Conservation (phyloP, 2,797 vertebrate species). For the Darevskia nairensis region DNA sequence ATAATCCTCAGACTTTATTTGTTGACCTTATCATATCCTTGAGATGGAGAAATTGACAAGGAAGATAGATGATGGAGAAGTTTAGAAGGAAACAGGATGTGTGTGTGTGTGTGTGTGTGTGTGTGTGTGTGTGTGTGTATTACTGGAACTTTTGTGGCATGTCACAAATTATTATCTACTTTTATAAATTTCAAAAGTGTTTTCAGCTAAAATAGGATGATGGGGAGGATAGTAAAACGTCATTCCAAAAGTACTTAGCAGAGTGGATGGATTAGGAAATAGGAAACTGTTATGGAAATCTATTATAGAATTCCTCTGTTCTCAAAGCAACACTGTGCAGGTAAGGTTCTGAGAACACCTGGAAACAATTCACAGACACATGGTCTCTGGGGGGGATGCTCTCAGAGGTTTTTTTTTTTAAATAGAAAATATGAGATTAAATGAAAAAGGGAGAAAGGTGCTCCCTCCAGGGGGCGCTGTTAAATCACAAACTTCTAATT, state of each 20-base stretch:
- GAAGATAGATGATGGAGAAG: neutral
- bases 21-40: neutral
- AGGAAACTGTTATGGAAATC: slow-evolving; percentile 51
- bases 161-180: neutral
- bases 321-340: slow-evolving; percentile 31
- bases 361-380: neutral
- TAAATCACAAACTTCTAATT: slow-evolving; percentile 38
- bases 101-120: no score
- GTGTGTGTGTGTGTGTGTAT: no score
- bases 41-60: neutral
- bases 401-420: no score
- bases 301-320: slow-evolving; percentile 35
- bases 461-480: slow-evolving; percentile 71
- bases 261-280: neutral
- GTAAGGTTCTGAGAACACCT: slow-evolving; percentile 36
- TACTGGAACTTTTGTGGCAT: neutral
- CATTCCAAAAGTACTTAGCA: neutral
- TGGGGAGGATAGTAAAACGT: neutral
- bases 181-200: neutral
- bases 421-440: neutral
- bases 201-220: slow-evolving; percentile 36
- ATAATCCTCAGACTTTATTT: neutral
- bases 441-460: neutral
- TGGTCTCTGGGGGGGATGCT: no score
- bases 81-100: neutral